Evolutionary conservation across 1,140 invertebrate species (phyloP), one percentile per base, ranked within the genome.

Genomic region (Saccostrea echinata): DNA sequence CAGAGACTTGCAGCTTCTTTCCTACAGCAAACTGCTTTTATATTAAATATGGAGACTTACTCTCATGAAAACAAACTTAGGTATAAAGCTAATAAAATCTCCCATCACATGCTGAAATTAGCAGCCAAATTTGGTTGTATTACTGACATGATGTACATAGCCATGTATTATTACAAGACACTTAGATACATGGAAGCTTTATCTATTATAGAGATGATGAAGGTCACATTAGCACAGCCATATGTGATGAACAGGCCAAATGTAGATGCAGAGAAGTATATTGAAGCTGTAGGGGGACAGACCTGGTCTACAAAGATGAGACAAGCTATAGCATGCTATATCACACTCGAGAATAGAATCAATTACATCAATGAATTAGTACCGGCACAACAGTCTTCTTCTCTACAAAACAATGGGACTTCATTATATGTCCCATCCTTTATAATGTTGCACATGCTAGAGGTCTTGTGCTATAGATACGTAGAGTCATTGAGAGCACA

Each of bases 151-250:
- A n/a, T 64, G 57, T 64, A 64, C 57, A 64, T 64, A n/a, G 57
- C 57, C 18, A 64, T 64, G n/a, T 64, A 64, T 64, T 64, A 64
- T 64, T 64, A 64, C 57, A 64, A 64, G 57, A 64, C 57, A 64
- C 24, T 21, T 24, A 64, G 57, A 64, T 64, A 64, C n/a, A 64
- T 8, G 57, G 57, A 64, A 64, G 57, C 57, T 64, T 64, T 64
- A 64, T 64, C 57, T 64, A 64, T 64, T 64, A 24, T 64, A 64
- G 57, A 64, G 21, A 64, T 64, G 18, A 64, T 18, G 1, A 64
- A 64, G 57, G 16, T 18, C 57, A 64, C 18, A 18, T 64, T 64
- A 64, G 13, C 57, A 64, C 57, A 64, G 18, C 16, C 16, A 9
- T 64, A 21, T 64, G 9, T 64, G 24, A 64, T 64, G 8, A n/a